These are phyloP conservation scores for Ectemnius cavifrons DNA, from an alignment of 2,888 invertebrate species.

Conservation along the genomic window DNA sequence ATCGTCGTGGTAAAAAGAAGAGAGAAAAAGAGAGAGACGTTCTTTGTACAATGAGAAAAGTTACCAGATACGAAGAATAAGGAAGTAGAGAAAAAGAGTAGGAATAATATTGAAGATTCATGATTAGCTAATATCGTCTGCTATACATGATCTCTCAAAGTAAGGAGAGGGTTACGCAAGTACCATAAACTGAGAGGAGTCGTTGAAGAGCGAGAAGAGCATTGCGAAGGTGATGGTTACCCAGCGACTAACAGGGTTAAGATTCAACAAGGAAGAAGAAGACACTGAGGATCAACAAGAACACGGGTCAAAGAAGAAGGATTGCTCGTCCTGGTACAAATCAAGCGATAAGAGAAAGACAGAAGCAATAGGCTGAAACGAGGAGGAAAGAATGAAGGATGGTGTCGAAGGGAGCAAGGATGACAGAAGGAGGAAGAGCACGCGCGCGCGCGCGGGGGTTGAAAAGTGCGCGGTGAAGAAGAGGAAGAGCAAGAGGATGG, in stretches of 20 bases:
- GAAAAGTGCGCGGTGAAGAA: constrained; percentile 61
- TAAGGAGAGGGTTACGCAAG: constrained; percentile 19
- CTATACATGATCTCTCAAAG: constrained; percentile 42
- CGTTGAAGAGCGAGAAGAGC: constrained; percentile 49
- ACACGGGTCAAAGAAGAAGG: too few species aligned
- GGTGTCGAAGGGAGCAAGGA: constrained; percentile 24
- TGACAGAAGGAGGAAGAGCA: constrained; percentile 31
- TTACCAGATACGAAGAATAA: too few species aligned
- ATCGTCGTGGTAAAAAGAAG: too few species aligned
- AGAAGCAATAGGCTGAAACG: not conserved
- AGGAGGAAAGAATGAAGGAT: constrained; percentile 17
- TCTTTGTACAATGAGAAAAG: too few species aligned
- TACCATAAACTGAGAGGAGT: constrained; percentile 39
- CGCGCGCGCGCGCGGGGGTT: constrained; percentile 39
- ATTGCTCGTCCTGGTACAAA: not conserved
- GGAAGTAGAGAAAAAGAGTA: too few species aligned
- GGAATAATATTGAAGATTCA: constrained; percentile 24
- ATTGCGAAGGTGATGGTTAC: constrained; percentile 44
- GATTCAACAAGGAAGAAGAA: constrained; percentile 24
- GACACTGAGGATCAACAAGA: constrained; percentile 6
- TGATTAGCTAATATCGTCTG: constrained; percentile 54
- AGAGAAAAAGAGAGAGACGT: too few species aligned
- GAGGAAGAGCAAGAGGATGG: constrained; percentile 72
- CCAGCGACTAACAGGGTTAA: constrained; percentile 49
- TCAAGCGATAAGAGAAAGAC: not conserved